A percentile compares a stretch with the other conserved stretches of the same genome.
Conservation (phyloP, 2,113 vertebrate species). For the Forbesichthys papilliferus region DNA sequence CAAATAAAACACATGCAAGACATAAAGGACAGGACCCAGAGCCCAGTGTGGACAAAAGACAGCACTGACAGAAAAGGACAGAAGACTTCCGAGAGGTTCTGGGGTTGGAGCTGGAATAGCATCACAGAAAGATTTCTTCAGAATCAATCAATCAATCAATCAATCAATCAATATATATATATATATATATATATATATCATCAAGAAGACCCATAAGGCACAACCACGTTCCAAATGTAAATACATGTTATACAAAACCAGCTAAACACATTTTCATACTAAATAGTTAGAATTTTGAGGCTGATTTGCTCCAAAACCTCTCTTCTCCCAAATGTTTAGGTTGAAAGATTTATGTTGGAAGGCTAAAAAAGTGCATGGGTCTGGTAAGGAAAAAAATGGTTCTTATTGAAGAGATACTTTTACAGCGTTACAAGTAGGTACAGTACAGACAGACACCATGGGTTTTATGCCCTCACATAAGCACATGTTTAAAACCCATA, state of each 20-base stretch:
- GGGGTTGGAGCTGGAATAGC: background rate
- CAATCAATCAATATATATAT: background rate
- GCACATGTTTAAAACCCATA: conserved; percentile 1
- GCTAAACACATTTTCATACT: background rate
- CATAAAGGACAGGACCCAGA: too few species aligned
- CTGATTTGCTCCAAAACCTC: conserved; percentile 18
- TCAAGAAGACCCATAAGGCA: conserved; percentile 52
- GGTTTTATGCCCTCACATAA: conserved; percentile 1
- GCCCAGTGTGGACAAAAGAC: too few species aligned
- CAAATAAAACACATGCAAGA: too few species aligned
- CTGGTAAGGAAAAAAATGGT: background rate
- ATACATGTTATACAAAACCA: conserved; percentile 15
- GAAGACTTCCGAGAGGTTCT: background rate
- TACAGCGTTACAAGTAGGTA: background rate
- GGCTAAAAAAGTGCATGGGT: too few species aligned
- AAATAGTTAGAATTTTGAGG: background rate
- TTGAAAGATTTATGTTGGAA: background rate
- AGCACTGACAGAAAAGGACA: too few species aligned
- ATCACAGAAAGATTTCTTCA: background rate
- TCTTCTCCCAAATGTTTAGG: background rate
- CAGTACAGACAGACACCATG: conserved; percentile 1
- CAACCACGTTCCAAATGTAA: conserved; percentile 34
- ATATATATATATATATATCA: background rate
- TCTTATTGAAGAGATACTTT: background rate
- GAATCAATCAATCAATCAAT: background rate